Evolutionary conservation across 1,140 invertebrate species (phyloP), one percentile per base, ranked within the genome.

Genomic region (Antheraea pernyi): DNA sequence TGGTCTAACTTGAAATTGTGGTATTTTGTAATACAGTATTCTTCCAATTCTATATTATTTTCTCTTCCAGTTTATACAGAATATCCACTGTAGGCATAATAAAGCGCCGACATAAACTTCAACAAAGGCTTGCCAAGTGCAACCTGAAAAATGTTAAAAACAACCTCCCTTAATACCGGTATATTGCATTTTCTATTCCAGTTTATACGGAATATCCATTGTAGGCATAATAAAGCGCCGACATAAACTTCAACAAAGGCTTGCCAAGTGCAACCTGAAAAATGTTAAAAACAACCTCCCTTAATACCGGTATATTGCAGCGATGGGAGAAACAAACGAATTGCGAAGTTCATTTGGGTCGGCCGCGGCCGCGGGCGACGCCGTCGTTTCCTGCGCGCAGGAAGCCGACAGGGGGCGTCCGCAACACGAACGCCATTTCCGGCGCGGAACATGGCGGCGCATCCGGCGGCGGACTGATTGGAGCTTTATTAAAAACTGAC

Each of bases 401-500:
- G 75, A 76, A 71, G 70, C 76, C 73, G 67, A 71, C 77, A 81
- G 83, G 82, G 83, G 80, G 83, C 78, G 80, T 77, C 73, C 19
- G 73, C 80, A 83, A 82, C 80, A 81, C 77, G 76, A 79, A 77
- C 80, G 78, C 82, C 83, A 86, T 86, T 86, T 86, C 84, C 84
- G 72, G 80, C 66, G 73, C 75, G 82, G 84, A 84, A 84, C 74
- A 79, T 77, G 79, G 78, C 82, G 78, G 70, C 73, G 79, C 80
- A 71, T 88, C 85, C 85, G 86, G 79, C 77, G 73, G 75, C 75
- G 74, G 84, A 84, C 85, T 89, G 87, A 89, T 89, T 89, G 87
- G 83, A 79, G 74, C 82, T 87, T 89, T 91, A 91, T 91, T 91
- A 91, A 91, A 91, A 86, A 84, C 80, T 88, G 84, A 89, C 85